Conservation (phyloP, 2,113 vertebrate species). For the Poecile atricapillus region DNA sequence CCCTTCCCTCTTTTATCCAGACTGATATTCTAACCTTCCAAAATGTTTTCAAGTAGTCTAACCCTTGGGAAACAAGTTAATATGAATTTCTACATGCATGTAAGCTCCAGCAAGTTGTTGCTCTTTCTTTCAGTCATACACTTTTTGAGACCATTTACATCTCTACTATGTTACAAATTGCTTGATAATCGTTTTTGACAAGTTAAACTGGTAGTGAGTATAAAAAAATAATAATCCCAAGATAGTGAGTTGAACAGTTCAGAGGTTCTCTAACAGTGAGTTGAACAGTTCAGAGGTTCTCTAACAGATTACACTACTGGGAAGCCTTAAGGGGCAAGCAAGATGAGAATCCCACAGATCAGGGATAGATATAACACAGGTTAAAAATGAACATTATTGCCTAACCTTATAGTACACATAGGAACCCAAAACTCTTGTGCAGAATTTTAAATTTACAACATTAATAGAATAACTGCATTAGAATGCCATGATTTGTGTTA, state of each 20-base stretch:
- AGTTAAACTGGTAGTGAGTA: slow-evolving; percentile 9
- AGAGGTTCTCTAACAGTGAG: neutral
- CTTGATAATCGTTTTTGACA: slow-evolving; percentile 46
- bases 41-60: neutral
- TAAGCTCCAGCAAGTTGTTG: neutral
- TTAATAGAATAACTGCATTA: neutral
- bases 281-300: slow-evolving; percentile 24
- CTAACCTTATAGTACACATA: neutral
- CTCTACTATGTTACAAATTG: slow-evolving; percentile 14
- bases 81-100: neutral
- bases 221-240: slow-evolving; percentile 31
- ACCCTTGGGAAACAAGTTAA: neutral
- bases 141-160: slow-evolving; percentile 2
- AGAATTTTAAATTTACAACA: neutral
- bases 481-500: neutral
- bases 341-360: neutral
- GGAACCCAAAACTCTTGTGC: neutral
- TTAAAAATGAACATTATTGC: neutral
- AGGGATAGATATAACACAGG: neutral
- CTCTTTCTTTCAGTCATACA: neutral
- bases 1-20: neutral
- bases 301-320: neutral
- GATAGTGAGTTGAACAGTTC: slow-evolving; percentile 9
- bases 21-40: neutral
- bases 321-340: neutral